Evolutionary conservation across 1,140 invertebrate species (phyloP), one percentile per base, ranked within the genome.

Genomic region (Papilio aristodemus): DNA sequence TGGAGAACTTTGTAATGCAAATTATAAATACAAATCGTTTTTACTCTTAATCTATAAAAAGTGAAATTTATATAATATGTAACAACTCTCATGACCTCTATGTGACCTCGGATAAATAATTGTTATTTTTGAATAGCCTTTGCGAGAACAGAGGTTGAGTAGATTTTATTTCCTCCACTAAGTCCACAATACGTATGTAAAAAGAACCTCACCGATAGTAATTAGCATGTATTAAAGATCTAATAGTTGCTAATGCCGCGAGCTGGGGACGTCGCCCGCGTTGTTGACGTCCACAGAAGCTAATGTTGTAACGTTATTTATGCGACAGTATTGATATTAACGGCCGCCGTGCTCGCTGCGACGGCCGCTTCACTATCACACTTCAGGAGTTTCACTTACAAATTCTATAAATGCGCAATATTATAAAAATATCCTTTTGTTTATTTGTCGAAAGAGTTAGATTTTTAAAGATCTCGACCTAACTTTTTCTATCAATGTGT

Each of bases 271-370:
- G n/a, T n/a, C n/a, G n/a, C n/a, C n/a, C 14, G 5, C 43, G 8
- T 14, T 1, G 4, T 14, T 7, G 38, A 4, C 38, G 10, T 39
- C 8, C 46, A 19, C 17, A 10, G 9, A 54, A 10, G 19, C 46
- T 17, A 9, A 17, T 22, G 46, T 22, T 54, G 17, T 5, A 54
- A 22, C 22, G 46, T 54, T 54, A 54, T 54, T 54, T 54, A 54
- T 54, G 10, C 46, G 19, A 54, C 22, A 19, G 9, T 19, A 54
- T 54, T 54, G 46, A 54, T 54, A 54, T 54, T 54, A 11, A 54
- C 22, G 9, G 46, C 9, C 46, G 11, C 17, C 17, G 17, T 50
- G 43, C 46, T 54, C 46, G 19, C 46, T 4, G 10, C 46, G 46
- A 54, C 46, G n/a, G 19, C 46, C 46, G 46, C 46, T 22, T 54